Percentiles rank a stretch among this genome's conserved stretches.
These are phyloP conservation scores for Alligator mississippiensis DNA, from an alignment of 2,113 vertebrate species.

Conservation along the genomic window DNA sequence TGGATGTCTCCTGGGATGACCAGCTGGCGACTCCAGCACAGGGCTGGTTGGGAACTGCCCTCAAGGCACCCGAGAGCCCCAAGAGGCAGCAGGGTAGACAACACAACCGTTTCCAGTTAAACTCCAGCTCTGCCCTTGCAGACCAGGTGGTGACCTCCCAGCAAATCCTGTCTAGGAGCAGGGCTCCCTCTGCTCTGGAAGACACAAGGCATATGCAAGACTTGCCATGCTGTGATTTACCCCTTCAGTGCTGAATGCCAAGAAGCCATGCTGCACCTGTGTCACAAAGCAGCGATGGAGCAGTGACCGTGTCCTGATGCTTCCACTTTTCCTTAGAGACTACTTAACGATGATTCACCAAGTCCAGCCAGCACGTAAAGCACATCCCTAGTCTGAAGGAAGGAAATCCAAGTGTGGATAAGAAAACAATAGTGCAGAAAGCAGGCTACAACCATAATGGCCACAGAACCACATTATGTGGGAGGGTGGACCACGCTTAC, in stretches of 20 bases:
- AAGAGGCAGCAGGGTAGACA: too few relatives aligned
- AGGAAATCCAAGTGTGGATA: neutral
- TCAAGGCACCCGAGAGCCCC: neutral
- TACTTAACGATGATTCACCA: neutral
- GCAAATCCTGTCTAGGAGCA: neutral
- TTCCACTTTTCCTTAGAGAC: neutral
- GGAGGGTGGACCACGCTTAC: neutral
- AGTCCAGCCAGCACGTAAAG: neutral
- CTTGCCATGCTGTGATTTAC: too few relatives aligned
- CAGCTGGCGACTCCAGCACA: accelerated
- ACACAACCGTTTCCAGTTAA: neutral
- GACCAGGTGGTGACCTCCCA: too few relatives aligned
- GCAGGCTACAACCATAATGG: neutral
- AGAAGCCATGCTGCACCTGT: neutral
- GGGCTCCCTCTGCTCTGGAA: neutral
- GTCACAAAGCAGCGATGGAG: neutral
- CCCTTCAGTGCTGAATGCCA: too few relatives aligned
- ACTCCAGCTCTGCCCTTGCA: neutral
- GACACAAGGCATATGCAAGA: too few relatives aligned
- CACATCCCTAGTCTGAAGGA: neutral
- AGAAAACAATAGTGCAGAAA: neutral
- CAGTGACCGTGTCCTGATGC: neutral
- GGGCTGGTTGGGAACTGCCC: accelerated
- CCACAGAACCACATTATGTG: neutral
- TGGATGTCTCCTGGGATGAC: neutral